Percentiles rank a stretch among this genome's conserved stretches.
phyloP scores from a whole-genome alignment of 2,888 invertebrate species.

The Malthinus flaveolus region DNA sequence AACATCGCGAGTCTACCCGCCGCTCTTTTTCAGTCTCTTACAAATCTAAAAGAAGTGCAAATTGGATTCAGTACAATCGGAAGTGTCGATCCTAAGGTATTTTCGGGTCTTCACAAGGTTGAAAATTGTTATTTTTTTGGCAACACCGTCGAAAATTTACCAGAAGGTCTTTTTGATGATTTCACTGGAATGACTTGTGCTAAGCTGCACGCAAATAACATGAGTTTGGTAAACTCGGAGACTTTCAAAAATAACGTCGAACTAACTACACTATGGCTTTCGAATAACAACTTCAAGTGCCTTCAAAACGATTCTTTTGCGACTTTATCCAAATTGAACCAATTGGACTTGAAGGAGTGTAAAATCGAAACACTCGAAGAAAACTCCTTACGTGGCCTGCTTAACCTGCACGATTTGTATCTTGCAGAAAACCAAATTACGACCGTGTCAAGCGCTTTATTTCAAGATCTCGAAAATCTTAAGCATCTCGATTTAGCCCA shows the following conservation, averaged over 20 bases:
- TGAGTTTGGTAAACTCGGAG: background rate
- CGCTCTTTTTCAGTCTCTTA: background rate
- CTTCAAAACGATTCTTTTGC: constrained; percentile 7
- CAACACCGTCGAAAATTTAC: constrained; percentile 11
- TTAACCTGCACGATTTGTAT: background rate
- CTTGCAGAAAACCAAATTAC: constrained; percentile 3
- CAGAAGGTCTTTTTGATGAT: constrained; percentile 7
- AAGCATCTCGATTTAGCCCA: background rate
- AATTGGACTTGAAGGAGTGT: constrained; percentile 11
- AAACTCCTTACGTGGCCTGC: background rate
- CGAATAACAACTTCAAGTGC: constrained; percentile 11
- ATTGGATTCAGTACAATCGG: constrained; percentile 19
- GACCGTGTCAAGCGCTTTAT: background rate
- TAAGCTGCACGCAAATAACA: constrained; percentile 12
- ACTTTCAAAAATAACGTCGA: constrained; percentile 9
- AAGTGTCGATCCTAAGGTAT: constrained; percentile 1
- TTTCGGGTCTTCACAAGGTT: constrained; percentile 5
- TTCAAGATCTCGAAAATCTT: constrained; percentile 9
- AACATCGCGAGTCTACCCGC: constrained; percentile 14
- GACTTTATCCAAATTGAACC: background rate
- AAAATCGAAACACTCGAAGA: background rate
- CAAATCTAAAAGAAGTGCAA: constrained; percentile 9
- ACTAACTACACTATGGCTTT: constrained; percentile 12
- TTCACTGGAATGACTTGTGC: background rate
- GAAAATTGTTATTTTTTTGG: constrained; percentile 13